Conservation (phyloP, 2,113 vertebrate genomes). For the Proteles cristata region DNA sequence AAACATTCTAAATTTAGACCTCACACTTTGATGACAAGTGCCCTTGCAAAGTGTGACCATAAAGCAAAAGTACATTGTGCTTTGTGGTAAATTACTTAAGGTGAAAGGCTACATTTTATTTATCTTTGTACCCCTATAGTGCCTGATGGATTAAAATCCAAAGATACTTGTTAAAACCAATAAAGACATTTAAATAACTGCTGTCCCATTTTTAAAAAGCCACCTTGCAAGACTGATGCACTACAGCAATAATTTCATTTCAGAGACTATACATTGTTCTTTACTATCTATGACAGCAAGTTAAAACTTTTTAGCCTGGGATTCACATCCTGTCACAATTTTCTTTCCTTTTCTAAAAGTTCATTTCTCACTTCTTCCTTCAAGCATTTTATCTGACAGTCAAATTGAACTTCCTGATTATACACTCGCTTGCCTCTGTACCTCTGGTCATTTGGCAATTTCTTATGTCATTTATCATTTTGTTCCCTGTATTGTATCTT, state of each 20-base stretch:
- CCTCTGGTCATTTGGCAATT: conserved; percentile 25
- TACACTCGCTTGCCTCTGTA: background rate
- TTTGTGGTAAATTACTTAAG: background rate
- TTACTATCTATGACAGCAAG: background rate
- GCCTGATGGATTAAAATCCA: background rate
- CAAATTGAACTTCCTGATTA: conserved; percentile 42
- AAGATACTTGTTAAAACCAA: conserved; percentile 28
- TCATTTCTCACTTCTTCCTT: conserved; percentile 41
- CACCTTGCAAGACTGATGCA: background rate
- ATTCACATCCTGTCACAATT: conserved; percentile 27
- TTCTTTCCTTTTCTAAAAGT: conserved; percentile 31
- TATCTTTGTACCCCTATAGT: background rate
- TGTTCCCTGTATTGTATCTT: background rate
- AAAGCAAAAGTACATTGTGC: conserved; percentile 16
- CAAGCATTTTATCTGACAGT: conserved; percentile 11
- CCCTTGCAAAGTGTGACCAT: conserved; percentile 11
- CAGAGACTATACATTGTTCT: background rate
- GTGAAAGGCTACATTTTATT: background rate
- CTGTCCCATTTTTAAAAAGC: background rate
- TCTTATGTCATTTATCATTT: conserved; percentile 43
- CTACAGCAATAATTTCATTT: conserved; percentile 22
- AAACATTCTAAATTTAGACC: background rate
- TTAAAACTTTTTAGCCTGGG: conserved; percentile 40
- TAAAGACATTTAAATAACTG: conserved; percentile 6
- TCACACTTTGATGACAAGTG: background rate